phyloP scores from a whole-genome alignment of 2,113 vertebrate species.

The Colaptes auratus region DNA sequence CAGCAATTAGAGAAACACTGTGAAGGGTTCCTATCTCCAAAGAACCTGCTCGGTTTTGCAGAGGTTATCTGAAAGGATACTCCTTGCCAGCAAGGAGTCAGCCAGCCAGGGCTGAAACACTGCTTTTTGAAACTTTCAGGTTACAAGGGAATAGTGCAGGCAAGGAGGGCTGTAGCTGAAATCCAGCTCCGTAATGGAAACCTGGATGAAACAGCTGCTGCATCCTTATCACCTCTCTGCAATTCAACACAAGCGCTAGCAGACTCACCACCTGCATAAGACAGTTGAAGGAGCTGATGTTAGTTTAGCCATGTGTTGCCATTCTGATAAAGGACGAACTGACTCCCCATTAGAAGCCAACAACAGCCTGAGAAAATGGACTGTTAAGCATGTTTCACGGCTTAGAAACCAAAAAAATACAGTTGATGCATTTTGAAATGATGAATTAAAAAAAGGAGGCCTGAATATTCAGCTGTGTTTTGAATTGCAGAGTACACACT shows the following conservation, averaged over 20 bases:
- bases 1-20: neutral
- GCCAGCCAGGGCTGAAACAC: neutral
- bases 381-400: neutral
- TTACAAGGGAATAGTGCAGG: neutral
- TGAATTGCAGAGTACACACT: constrained; percentile 38
- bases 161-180: neutral
- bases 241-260: neutral
- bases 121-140: neutral
- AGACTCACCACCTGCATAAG: neutral
- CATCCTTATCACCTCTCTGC: constrained; percentile 54
- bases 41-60: neutral
- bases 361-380: constrained; percentile 18
- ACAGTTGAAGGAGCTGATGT: constrained; percentile 11
- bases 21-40: neutral
- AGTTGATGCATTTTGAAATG: neutral
- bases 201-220: constrained; percentile 46
- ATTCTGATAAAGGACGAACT: constrained; percentile 59
- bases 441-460: neutral
- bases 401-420: neutral
- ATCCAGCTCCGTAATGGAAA: constrained; percentile 35
- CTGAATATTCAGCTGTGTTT: neutral
- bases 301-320: constrained; percentile 55
- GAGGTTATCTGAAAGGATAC: constrained; percentile 12
- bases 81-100: neutral
- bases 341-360: constrained; percentile 9